A percentile compares a stretch with the other conserved stretches of the same genome.
phyloP scores from a whole-genome alignment of 2,888 invertebrate genomes.

The Exephanes ischioxanthus region DNA sequence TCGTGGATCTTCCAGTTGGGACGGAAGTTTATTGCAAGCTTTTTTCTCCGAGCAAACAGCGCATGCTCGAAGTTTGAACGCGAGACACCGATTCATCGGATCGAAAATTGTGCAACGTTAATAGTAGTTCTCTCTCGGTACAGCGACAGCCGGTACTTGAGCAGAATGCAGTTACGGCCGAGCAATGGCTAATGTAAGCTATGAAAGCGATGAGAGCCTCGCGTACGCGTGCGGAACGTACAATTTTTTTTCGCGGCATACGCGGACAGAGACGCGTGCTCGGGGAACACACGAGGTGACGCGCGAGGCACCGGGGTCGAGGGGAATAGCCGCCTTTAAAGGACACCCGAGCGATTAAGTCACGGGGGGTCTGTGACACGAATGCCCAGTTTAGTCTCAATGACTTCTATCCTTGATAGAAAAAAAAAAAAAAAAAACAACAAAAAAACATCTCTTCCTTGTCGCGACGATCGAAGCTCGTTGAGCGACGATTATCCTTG shows the following conservation, averaged over 20 bases:
- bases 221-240: conserved; percentile 52
- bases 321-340: conserved; percentile 60
- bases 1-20: background rate
- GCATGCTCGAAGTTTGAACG: background rate
- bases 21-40: background rate
- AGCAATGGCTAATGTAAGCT: conserved; percentile 39
- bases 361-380: conserved; percentile 61
- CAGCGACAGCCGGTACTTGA: conserved; percentile 13
- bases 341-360: conserved; percentile 51
- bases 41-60: background rate
- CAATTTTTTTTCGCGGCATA: conserved; percentile 56
- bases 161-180: conserved; percentile 50
- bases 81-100: background rate
- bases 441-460: background rate
- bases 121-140: background rate
- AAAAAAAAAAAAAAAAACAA: background rate
- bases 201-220: conserved; percentile 38
- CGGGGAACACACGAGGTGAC: conserved; percentile 17
- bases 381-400: conserved; percentile 56
- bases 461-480: background rate
- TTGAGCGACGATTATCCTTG: background rate
- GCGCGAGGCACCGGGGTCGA: conserved; percentile 30
- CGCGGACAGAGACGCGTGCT: background rate
- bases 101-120: conserved; percentile 54
- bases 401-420: conserved; percentile 49